Evolutionary conservation across 2,797 vertebrate species (phyloP).

Genomic region (Poecilia wingei): DNA sequence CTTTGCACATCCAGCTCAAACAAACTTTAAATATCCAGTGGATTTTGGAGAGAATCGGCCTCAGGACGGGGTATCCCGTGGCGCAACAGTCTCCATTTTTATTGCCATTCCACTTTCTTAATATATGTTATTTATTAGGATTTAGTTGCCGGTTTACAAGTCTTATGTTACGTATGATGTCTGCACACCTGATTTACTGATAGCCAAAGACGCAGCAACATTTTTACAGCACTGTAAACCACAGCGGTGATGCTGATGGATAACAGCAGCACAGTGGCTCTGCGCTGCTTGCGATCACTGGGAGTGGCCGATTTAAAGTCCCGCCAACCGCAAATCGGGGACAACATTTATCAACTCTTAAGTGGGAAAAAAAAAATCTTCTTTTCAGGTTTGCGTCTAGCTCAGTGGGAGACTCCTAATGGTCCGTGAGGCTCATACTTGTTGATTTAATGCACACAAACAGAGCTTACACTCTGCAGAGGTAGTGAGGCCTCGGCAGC

Average conservation of each 20-base stretch:
- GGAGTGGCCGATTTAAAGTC: slow-evolving; percentile 38
- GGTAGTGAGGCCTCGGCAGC: slow-evolving; percentile 24
- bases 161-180: slow-evolving; percentile 63
- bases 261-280: slow-evolving; percentile 46
- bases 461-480: slow-evolving; percentile 41
- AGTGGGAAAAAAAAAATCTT: slow-evolving; percentile 39
- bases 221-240: slow-evolving; percentile 73
- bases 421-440: slow-evolving; percentile 50
- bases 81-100: slow-evolving; percentile 63
- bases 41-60: slow-evolving; percentile 14
- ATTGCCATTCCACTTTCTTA: slow-evolving; percentile 47
- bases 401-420: slow-evolving; percentile 27
- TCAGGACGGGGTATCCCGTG: slow-evolving; percentile 55
- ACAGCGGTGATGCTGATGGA: slow-evolving; percentile 60
- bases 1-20: slow-evolving; percentile 37
- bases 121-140: slow-evolving; percentile 68
- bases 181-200: slow-evolving; percentile 68
- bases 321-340: slow-evolving; percentile 29
- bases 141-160: slow-evolving; percentile 59
- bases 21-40: slow-evolving; percentile 31
- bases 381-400: slow-evolving; percentile 30
- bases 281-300: slow-evolving; percentile 45
- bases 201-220: slow-evolving; percentile 57
- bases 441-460: slow-evolving; percentile 62
- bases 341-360: slow-evolving; percentile 57